Evolutionary conservation across 2,797 vertebrate species (phyloP), one percentile per base, ranked within the genome.

Genomic region (Spinus pinus): DNA sequence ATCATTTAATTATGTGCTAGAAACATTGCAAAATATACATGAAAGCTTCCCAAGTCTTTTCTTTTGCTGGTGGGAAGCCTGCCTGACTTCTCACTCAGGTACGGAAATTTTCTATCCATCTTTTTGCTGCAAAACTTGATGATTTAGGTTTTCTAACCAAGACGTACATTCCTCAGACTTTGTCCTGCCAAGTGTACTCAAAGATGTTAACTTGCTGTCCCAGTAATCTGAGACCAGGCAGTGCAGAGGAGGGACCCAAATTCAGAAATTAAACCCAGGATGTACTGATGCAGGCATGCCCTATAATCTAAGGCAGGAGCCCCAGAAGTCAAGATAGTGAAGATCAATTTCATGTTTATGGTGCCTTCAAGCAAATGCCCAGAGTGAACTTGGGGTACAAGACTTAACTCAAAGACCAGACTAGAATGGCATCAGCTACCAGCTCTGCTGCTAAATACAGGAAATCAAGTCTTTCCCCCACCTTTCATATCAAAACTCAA

Each of bases 181-280:
- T 67, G 67, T 80, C 85, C 93, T 91, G 88, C 88, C 86, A 91
- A 95, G 62, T 24, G 39, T 65, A 71, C 88, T 90, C 18, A 1
- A 91, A 83, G 88, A 91, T 7, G 33, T 81, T 85, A 89, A 92
- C 86, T 81, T 77, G 22, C 31, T 94, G 87, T 91, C 62, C 88
- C 86, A 51, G 92, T 93, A 95, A 95, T 61, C 44, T 89, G 92
- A 95, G 79, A 95, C 83, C 42, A 69, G 50, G 75, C 85, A 95
- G 83, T 0, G 1, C 54, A 57, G 75, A 94, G 54, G 41, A 82
- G 18, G 46, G 49, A 89, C 86, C 60, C 53, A 62, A 93, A 69
- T 42, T 92, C 83, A 90, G 75, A 91, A 92, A 72, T 28, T 25
- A 69, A 91, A 93, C 69, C 92, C 61, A 27, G 84, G 66, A 88